Base-by-base conservation (phyloP, 2,888 invertebrate species). In the Synanthedon formicaeformis region DNA sequence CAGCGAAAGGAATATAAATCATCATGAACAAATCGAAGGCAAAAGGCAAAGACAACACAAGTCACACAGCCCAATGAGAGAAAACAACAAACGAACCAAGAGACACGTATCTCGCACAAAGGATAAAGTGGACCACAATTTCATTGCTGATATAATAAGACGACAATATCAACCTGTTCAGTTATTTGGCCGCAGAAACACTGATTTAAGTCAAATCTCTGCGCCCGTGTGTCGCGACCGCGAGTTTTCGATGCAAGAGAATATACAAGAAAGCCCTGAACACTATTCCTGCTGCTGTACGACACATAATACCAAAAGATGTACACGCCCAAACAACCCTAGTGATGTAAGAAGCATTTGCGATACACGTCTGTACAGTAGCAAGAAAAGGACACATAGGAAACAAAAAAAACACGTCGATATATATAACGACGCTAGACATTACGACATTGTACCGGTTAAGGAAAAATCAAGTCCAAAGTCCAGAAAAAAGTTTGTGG, bases 391-490 rank as follows among this genome's bases (percentile, higher is more conserved):
- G 50, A 53, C 60, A n/a, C 68, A 70, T 40, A 57, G 59, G 16
- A 75, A 62, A 56, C 63, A 66, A 49, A 66, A 58, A 52, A 64
- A 56, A 48, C 60, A 65, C 23, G 53, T 63, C 41, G 71, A 78
- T 51, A 53, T 59, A 40, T 79, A 77, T 53, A 77, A 82, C 56
- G 73, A 84, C 59, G 73, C 81, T 23, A 72, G 71, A 12, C 58
- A 75, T 40, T 86, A 86, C 56, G 86, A 87, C 54, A 54, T 83
- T 34, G 63, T 86, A 40, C 86, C 86, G 2, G 85, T 87, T 2
- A 85, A 80, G 60, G 86, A 87, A 63, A 83, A 76, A 58, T 69
- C 78, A 1, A 85, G 82, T 58, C 83, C 84, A 1, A 83, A 81
- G 61, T 63, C 75, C 1, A 73, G 76, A 58, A 69, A 71, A 55